Conservation (phyloP, 2,888 invertebrate species). For the Diaperis boleti region DNA sequence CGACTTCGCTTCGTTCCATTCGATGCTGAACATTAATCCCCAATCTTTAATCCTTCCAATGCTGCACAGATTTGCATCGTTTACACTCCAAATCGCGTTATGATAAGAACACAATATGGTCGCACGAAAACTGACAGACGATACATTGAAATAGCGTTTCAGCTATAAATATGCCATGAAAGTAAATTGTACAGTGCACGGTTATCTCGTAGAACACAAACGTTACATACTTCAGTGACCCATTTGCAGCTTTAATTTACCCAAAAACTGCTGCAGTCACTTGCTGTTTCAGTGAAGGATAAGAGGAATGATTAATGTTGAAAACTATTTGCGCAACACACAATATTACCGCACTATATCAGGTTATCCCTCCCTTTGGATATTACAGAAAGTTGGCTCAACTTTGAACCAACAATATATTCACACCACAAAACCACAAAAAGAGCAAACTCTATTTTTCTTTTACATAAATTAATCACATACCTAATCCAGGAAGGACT, state of each 20-base stretch:
- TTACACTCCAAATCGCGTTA: slow-evolving; percentile 34
- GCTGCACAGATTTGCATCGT: slow-evolving; percentile 28
- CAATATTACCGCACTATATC: slow-evolving; percentile 26
- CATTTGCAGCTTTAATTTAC: too few relatives aligned
- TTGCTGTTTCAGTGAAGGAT: slow-evolving; percentile 15
- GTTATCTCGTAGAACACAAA: too few relatives aligned
- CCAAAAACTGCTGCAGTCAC: neutral
- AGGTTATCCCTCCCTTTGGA: slow-evolving; percentile 29
- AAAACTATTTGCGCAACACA: slow-evolving; percentile 24
- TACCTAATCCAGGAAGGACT: too few relatives aligned
- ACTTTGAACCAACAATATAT: slow-evolving; percentile 20
- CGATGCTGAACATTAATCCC: slow-evolving; percentile 33
- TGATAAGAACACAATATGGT: slow-evolving; percentile 33
- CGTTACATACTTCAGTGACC: too few relatives aligned
- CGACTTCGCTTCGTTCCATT: slow-evolving; percentile 18
- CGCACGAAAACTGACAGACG: too few relatives aligned
- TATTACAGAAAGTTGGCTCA: slow-evolving; percentile 23
- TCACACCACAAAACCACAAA: neutral
- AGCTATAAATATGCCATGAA: slow-evolving; percentile 17
- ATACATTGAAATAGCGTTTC: too few relatives aligned
- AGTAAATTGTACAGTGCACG: slow-evolving; percentile 21
- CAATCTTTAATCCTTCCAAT: slow-evolving; percentile 21
- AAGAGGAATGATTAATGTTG: slow-evolving; percentile 14
- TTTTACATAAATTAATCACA: too few relatives aligned
- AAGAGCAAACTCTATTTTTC: too few relatives aligned